These are phyloP conservation scores for Bubo blakistoni DNA, from an alignment of 2,113 vertebrate species.

Conservation along the genomic window DNA sequence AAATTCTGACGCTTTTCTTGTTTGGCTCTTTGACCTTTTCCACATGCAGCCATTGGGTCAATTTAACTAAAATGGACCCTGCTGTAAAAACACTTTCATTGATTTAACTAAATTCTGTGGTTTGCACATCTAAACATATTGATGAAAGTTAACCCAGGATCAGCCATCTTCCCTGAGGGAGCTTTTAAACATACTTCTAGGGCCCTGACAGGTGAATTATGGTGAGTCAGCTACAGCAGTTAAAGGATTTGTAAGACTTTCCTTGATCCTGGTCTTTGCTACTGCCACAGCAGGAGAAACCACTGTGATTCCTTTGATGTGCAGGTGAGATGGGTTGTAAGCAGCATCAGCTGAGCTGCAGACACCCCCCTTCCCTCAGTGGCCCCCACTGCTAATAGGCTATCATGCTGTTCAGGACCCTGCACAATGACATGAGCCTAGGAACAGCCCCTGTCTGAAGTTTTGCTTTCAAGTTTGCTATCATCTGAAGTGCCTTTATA, in stretches of 20 bases:
- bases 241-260: not conserved
- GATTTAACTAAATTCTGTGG: not conserved
- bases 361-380: not conserved
- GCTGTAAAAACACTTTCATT: not conserved
- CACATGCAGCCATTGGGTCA: not conserved
- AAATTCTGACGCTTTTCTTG: not conserved
- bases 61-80: not conserved
- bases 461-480: not conserved
- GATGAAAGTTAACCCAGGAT: not conserved
- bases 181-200: not conserved
- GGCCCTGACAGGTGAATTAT: not conserved
- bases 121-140: not conserved
- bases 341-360: not conserved
- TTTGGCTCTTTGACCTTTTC: not conserved
- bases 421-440: not conserved
- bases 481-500: not conserved
- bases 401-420: not conserved
- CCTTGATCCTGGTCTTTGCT: not conserved
- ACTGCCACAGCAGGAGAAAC: not conserved
- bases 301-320: fast-evolving
- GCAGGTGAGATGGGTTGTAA: not conserved
- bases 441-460: not conserved
- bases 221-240: not conserved
- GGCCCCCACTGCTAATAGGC: not conserved
- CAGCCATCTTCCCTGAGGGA: not conserved